Evolutionary conservation across 2,797 vertebrate genomes (phyloP).

Genomic region (Protonibea diacanthus): DNA sequence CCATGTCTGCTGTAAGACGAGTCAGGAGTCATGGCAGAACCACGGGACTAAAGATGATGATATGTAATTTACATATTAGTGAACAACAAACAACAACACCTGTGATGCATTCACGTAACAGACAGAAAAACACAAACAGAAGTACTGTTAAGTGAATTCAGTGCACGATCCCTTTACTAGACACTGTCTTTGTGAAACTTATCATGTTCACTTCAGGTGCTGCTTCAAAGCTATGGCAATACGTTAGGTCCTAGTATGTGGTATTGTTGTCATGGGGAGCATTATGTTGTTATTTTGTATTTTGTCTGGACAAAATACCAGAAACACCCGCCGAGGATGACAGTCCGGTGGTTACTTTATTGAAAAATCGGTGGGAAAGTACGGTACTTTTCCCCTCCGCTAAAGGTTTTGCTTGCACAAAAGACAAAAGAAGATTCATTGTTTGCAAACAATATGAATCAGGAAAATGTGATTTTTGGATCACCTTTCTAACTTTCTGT

Average conservation of each 20-base stretch:
- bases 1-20: background rate
- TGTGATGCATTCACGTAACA: background rate
- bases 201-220: constrained; percentile 1
- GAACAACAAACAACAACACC: background rate
- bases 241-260: background rate
- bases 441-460: background rate
- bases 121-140: constrained; percentile 1
- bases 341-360: no score
- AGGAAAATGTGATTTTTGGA: no score
- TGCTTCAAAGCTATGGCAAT: background rate
- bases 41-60: constrained; percentile 3
- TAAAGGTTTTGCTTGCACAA: background rate
- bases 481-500: background rate
- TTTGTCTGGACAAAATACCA: background rate
- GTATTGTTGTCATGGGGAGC: background rate
- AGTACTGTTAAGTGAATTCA: background rate
- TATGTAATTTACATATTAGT: constrained; percentile 2
- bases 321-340: no score
- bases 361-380: background rate
- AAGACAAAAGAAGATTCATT: background rate
- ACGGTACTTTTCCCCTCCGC: background rate
- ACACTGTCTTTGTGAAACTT: constrained; percentile 2
- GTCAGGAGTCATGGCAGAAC: background rate
- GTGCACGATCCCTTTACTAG: background rate
- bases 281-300: background rate